Base-by-base conservation (phyloP, 2,113 vertebrate species). In the Perognathus longimembris region DNA sequence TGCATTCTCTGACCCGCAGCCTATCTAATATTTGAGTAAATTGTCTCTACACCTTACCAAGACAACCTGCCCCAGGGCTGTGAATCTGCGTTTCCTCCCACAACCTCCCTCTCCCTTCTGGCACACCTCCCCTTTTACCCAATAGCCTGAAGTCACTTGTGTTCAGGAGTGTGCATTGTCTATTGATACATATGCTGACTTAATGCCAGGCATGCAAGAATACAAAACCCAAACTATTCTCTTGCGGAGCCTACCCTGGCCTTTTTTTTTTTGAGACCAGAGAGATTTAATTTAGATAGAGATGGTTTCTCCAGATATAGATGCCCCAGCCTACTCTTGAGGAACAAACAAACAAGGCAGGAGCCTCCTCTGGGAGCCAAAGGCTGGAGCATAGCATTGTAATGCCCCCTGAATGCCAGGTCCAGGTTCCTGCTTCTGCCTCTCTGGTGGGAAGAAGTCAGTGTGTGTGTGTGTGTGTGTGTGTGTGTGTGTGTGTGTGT, bases 251-350 rank as follows among this genome's bases (percentile, higher is more conserved):
- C 61, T 28, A 77, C 87, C 34, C 89, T 42, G 76, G 93, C 57
- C 57, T 89, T 86, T 54, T 45, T 86, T 54, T 45, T 45, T 94
- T 88, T 40, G 82, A 95, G 89, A 76, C 83, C 22, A 34, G 63
- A 63, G 71, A 96, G 95, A 97, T 97, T 97, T 97, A 93, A 96
- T 96, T 97, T 96, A 97, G 96, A 97, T 96, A 85, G 67, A 93
- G 86, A 85, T 80, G 71, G 70, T 84, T 92, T 83, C 89, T 79
- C 34, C 24, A 0, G 91, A 94, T 92, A 86, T 5, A 63, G 14
- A 63, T 78, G 86, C 76, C 77, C 79, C 90, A 93, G 86, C 14
- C 89, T 95, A 82, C 63, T 71, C 83, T 74, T 61, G 91, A 94
- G 78, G 79, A 88, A 85, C 78, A 83, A 89, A 89, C 85, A 85